Conservation (phyloP, 2,797 vertebrate species). For the Enteromius thamalakanensis region DNA sequence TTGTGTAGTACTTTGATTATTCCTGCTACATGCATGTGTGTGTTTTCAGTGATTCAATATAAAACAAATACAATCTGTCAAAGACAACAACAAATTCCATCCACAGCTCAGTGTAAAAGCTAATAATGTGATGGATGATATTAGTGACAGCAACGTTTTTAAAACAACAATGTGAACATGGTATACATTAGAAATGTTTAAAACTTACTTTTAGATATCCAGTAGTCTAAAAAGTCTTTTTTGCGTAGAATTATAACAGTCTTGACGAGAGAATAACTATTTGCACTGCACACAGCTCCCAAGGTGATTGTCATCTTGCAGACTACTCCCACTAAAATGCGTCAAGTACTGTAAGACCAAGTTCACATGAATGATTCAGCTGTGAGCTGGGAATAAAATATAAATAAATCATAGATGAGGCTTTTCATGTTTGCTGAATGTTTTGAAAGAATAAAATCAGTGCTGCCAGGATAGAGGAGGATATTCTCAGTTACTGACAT, state of each 20-base stretch:
- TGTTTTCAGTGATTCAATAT: background rate
- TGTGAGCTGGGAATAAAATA: background rate
- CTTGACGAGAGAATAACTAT: background rate
- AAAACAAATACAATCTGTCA: background rate
- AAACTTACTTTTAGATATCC: slow-evolving; percentile 4
- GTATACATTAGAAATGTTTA: background rate
- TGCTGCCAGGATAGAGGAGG: background rate
- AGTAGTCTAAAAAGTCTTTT: background rate
- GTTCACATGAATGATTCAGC: slow-evolving; percentile 22
- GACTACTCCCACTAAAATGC: background rate
- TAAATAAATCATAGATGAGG: slow-evolving; percentile 1
- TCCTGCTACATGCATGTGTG: background rate
- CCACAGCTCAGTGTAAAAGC: background rate
- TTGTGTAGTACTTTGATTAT: background rate
- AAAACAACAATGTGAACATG: background rate
- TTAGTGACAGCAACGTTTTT: background rate
- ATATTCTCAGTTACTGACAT: background rate
- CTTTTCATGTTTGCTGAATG: background rate
- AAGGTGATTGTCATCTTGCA: background rate
- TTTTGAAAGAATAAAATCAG: background rate
- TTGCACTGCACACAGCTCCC: background rate
- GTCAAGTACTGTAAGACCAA: background rate
- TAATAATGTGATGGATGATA: background rate
- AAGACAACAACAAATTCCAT: background rate
- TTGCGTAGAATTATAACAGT: background rate